Evolutionary conservation across 2,797 vertebrate species (phyloP), one percentile per base, ranked within the genome.

Genomic region (Astyanax mexicanus): DNA sequence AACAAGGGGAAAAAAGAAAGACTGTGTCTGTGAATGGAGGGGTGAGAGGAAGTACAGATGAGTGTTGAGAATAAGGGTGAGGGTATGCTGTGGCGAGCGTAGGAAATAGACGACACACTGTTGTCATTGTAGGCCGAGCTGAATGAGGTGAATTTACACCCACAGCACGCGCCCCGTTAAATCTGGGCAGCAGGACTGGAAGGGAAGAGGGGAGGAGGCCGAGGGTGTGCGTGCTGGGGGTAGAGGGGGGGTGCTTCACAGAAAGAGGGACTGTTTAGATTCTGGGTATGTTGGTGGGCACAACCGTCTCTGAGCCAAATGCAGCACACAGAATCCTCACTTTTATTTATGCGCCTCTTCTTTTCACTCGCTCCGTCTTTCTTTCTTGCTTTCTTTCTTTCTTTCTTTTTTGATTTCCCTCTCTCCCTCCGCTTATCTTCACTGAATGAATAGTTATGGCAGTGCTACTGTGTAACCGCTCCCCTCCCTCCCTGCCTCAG

Each of bases 101-200:
- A 92, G 85, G 89, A 89, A 89, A 87, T 84, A 87, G 85, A 67
- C 85, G 85, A 86, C 84, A 82, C 81, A 83, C 84, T 88, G 84
- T 84, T 88, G 88, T 91, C 90, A 87, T 80, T 88, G 89, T 87
- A 83, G 85, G 84, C 82, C 72, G 82, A 86, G 87, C 86, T 92
- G 90, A 91, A 91, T 89, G 84, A 83, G 85, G 84, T 86, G 84
- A 92, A 93, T 92, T 90, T 92, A 92, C 90, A 91, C 84, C 90
- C 90, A 27, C 89, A 90, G 90, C 91, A 93, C 90, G 91, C 85
- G 89, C 86, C 84, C 85, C 74, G 86, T 91, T 88, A 90, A 91
- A 91, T 88, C 85, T 87, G 80, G 77, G 77, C 77, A 74, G 71
- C 77, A 79, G 71, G 71, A 74, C 75, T 61, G 84, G 87, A 84